These are phyloP conservation scores for Accipiter virgatus DNA, from an alignment of 2,113 vertebrate genomes.

Conservation along the genomic window DNA sequence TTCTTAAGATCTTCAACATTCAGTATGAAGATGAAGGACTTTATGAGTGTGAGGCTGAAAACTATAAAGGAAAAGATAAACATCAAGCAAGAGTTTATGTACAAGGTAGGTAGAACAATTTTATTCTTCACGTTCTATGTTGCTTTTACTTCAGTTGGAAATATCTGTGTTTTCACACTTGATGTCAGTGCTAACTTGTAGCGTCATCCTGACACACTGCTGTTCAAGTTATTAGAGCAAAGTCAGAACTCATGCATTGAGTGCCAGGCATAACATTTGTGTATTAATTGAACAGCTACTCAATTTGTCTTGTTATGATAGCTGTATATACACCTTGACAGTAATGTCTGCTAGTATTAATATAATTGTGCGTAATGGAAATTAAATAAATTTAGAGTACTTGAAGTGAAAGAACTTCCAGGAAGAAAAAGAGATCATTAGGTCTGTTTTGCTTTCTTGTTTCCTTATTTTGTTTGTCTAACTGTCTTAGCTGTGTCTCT, in stretches of 20 bases:
- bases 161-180: background rate
- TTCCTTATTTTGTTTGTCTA: background rate
- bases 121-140: background rate
- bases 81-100: slow-evolving; percentile 85
- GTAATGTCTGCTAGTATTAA: background rate
- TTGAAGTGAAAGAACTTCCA: background rate
- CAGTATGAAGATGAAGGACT: slow-evolving; percentile 88
- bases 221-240: background rate
- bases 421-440: background rate
- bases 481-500: background rate
- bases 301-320: background rate
- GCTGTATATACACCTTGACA: background rate
- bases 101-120: slow-evolving; percentile 77
- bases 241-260: background rate
- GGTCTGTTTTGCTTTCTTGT: background rate
- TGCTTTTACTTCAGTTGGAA: background rate
- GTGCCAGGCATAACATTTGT: background rate
- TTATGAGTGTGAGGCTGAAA: slow-evolving; percentile 91
- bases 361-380: background rate
- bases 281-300: background rate
- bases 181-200: background rate
- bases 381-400: background rate
- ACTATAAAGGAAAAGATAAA: slow-evolving; percentile 89
- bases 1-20: slow-evolving; percentile 89
- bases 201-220: background rate